Evolutionary conservation across 2,797 vertebrate species (phyloP), one percentile per base, ranked within the genome.

Genomic region (Ctenochaetus hawaiiensis): DNA sequence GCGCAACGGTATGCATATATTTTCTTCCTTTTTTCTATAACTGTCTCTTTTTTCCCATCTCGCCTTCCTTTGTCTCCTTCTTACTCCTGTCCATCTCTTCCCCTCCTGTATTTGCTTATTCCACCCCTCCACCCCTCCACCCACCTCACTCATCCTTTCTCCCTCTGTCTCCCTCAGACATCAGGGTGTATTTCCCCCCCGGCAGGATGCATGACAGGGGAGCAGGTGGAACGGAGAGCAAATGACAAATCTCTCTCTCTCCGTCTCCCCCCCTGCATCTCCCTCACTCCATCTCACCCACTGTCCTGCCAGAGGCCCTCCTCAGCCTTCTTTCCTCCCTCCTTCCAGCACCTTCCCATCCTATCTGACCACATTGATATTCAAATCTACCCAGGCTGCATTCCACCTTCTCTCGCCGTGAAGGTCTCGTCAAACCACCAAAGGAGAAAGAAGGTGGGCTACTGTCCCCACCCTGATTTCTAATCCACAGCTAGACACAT

Each of bases 151-250:
- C 83, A 86, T 84, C 83, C 69, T 73, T 78, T 60, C 11, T 75
- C 65, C 84, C 57, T 74, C 68, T 77, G 82, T 88, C 83, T 89
- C 77, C 75, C 78, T 85, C 80, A 83, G 85, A 91, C 89, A 92
- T 91, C 91, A 88, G 85, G 78, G 75, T 82, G 69, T 71, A 80
- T 80, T 70, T 76, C 81, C 89, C 86, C 89, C 78, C 71, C 30
- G 85, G 88, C 90, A 86, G 84, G 75, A 90, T 84, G 84, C 89
- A 88, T 93, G 91, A 93, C 89, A 92, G 84, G 90, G 89, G 89
- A 94, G 92, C 94, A 95, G 94, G 94, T 95, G 93, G 93, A 92
- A 91, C 83, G 26, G 82, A 87, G 84, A 92, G 89, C 89, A 91
- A 94, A 95, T 92, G 92, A 94, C 90, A 94, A 89, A 91, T 93